Conservation (phyloP, 2,888 invertebrate species). For the Rosalia funebris region DNA sequence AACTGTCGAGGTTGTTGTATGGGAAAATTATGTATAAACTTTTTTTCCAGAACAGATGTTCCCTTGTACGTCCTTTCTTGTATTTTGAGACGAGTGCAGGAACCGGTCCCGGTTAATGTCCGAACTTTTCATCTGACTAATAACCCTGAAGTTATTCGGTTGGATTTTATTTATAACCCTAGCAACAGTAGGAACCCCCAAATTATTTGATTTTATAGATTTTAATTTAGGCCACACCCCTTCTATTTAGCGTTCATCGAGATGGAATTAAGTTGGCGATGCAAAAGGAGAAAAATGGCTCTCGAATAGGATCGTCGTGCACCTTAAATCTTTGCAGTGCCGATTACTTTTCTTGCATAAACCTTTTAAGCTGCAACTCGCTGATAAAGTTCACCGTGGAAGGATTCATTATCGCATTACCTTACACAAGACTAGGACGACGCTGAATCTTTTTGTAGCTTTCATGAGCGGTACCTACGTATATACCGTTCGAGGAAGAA, state of each 20-base stretch:
- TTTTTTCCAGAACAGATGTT: constrained; percentile 51
- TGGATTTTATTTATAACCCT: constrained; percentile 2
- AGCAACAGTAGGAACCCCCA: constrained; percentile 6
- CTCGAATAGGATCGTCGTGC: no score
- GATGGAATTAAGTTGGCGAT: no score
- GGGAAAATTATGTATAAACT: constrained; percentile 50
- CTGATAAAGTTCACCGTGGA: constrained; percentile 42
- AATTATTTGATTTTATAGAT: constrained; percentile 10
- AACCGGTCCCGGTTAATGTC: constrained; percentile 20
- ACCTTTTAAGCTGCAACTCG: constrained; percentile 40
- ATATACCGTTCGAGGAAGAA: no score
- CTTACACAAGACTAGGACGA: constrained; percentile 6
- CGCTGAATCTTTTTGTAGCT: constrained; percentile 11
- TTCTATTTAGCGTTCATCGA: no score
- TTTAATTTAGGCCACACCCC: no score
- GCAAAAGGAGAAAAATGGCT: no score
- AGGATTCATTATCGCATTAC: constrained; percentile 39
- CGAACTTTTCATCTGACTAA: constrained; percentile 22
- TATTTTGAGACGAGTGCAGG: constrained; percentile 21
- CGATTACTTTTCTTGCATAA: constrained; percentile 35
- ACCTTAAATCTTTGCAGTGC: no score
- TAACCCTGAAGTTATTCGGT: constrained; percentile 10
- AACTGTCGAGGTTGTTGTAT: constrained; percentile 48
- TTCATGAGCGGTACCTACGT: no score
- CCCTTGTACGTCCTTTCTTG: constrained; percentile 34